Evolutionary conservation across 2,797 vertebrate genomes (phyloP).

Genomic region (Synanceia verrucosa): DNA sequence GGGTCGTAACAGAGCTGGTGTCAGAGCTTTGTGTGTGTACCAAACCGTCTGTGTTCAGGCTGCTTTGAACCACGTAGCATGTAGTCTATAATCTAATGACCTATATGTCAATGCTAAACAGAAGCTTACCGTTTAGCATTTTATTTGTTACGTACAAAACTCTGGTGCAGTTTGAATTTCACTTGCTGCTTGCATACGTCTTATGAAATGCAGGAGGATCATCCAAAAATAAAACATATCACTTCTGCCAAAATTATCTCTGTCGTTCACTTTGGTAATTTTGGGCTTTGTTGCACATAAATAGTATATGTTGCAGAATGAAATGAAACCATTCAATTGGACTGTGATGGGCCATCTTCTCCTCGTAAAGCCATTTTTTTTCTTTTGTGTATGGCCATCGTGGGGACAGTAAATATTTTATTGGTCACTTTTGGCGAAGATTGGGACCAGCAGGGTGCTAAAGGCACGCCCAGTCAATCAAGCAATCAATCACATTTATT

Average conservation of each 20-base stretch:
- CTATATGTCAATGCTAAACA: conserved; percentile 20
- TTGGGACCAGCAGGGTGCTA: conserved; percentile 53
- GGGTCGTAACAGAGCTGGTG: conserved; percentile 55
- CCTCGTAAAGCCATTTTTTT: conserved; percentile 46
- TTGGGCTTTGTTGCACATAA: background rate
- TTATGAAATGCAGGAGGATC: background rate
- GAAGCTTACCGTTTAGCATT: background rate
- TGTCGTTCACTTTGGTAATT: background rate
- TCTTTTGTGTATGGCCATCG: conserved; percentile 18
- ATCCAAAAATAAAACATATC: background rate
- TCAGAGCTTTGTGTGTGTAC: conserved; percentile 50
- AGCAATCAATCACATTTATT: conserved; percentile 65
- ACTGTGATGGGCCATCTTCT: conserved; percentile 59
- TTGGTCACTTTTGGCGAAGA: conserved; percentile 58
- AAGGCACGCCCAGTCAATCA: conserved; percentile 48
- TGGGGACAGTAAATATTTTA: conserved; percentile 68
- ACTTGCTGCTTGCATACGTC: background rate
- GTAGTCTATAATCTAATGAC: conserved; percentile 17
- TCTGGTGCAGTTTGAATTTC: background rate
- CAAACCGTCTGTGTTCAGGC: conserved; percentile 44
- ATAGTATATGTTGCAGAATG: conserved; percentile 25
- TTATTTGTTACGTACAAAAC: background rate
- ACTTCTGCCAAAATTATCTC: background rate
- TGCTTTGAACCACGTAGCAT: conserved; percentile 34
- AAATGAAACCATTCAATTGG: conserved; percentile 46